Evolutionary conservation across 2,888 invertebrate species (phyloP).

Genomic region (Meandrusa payeni): DNA sequence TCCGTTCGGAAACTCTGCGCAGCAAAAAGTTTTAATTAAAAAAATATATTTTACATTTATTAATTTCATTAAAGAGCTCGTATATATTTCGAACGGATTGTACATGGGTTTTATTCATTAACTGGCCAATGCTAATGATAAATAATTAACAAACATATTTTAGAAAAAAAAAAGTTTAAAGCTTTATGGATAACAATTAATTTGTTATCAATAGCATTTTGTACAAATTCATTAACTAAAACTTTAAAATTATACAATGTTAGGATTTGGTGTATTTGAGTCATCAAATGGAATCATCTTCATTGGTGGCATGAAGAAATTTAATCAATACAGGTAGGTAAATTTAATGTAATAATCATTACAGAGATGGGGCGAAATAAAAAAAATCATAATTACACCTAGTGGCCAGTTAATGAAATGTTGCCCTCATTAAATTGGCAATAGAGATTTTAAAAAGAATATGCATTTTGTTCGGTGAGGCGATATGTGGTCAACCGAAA

Average conservation of each 20-base stretch:
- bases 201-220: not conserved
- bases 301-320: not conserved
- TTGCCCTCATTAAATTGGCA: slow-evolving; percentile 26
- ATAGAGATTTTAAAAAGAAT: slow-evolving; percentile 26
- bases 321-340: no score
- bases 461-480: slow-evolving; percentile 54
- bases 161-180: not conserved
- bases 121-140: slow-evolving; percentile 15
- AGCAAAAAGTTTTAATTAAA: not conserved
- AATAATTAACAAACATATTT: no score
- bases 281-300: not conserved
- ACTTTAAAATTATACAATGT: not conserved
- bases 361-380: not conserved
- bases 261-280: no score
- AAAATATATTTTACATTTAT: not conserved
- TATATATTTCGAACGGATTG: slow-evolving; percentile 22
- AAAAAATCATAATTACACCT: not conserved
- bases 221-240: not conserved
- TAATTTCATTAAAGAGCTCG: not conserved
- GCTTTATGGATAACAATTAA: no score
- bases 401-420: slow-evolving; percentile 23
- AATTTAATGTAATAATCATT: no score
- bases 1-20: slow-evolving; percentile 35
- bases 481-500: slow-evolving; percentile 51
- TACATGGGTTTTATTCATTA: slow-evolving; percentile 20